Conservation (phyloP, 2,113 vertebrate genomes). For the Pteruthius melanotis region DNA sequence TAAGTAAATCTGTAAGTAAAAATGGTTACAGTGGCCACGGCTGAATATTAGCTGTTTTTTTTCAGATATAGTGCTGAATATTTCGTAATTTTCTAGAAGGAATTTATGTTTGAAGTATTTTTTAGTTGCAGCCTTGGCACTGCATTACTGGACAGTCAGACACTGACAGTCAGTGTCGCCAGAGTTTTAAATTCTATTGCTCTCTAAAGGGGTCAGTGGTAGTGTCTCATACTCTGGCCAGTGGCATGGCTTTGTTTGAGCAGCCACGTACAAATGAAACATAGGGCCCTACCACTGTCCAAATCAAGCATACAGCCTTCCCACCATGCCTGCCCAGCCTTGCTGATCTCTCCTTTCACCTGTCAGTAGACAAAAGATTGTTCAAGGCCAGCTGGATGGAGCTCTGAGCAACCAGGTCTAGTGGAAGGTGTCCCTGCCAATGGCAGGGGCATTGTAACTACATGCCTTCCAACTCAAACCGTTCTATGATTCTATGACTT, state of each 20-base stretch:
- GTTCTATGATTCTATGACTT: not conserved
- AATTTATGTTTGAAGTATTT: not conserved
- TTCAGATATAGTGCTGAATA: not conserved
- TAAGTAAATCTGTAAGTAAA: not conserved
- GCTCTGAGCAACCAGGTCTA: not conserved
- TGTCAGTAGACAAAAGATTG: not conserved
- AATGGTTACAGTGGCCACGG: not conserved
- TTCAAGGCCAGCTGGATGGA: not conserved
- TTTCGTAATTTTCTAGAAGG: not conserved
- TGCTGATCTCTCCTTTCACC: not conserved
- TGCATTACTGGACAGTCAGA: not conserved
- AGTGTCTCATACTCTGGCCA: not conserved
- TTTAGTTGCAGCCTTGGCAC: not conserved
- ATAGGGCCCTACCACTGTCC: fast-evolving
- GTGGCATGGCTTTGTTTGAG: not conserved
- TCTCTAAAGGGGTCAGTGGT: not conserved
- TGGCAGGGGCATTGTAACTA: not conserved
- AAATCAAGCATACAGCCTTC: not conserved
- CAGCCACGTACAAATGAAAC: not conserved
- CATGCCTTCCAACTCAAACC: not conserved
- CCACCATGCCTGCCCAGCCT: not conserved
- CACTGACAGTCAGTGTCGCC: not conserved
- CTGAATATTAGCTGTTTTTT: not conserved
- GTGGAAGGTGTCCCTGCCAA: not conserved
- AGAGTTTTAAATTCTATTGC: not conserved